Conservation (phyloP, 2,113 vertebrate species). For the Ptyas mucosa region DNA sequence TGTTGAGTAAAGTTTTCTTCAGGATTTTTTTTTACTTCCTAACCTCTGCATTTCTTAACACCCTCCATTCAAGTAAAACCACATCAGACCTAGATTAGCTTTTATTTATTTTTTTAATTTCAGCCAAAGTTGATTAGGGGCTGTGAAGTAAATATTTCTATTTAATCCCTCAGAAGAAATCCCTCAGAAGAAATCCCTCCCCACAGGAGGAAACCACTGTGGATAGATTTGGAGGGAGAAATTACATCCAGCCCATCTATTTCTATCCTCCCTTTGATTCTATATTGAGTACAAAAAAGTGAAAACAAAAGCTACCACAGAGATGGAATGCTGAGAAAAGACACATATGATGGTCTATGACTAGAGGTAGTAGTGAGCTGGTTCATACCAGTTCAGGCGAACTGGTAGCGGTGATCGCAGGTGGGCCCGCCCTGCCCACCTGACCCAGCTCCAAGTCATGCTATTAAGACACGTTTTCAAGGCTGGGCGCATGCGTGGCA, state of each 20-base stretch:
- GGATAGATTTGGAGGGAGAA: background rate
- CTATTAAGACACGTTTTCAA: no score
- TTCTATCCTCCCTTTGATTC: background rate
- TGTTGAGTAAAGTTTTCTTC: background rate
- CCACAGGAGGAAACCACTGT: background rate
- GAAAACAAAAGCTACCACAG: background rate
- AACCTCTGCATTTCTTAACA: background rate
- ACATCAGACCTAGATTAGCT: background rate
- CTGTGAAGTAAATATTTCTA: background rate
- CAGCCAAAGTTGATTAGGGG: background rate
- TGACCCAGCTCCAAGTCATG: no score
- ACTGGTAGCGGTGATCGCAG: no score
- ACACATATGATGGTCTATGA: background rate
- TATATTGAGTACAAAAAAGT: background rate
- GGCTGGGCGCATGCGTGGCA: no score
- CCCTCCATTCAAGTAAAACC: background rate
- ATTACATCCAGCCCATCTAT: background rate
- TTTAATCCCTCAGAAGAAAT: background rate
- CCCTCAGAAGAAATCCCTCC: background rate
- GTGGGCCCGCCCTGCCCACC: no score
- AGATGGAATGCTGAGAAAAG: background rate
- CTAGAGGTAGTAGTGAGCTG: no score
- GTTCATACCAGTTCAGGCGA: no score
- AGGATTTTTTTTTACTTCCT: background rate
- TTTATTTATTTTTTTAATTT: background rate